Base-by-base conservation (phyloP, 2,113 vertebrate species). In the Hyla sarda region DNA sequence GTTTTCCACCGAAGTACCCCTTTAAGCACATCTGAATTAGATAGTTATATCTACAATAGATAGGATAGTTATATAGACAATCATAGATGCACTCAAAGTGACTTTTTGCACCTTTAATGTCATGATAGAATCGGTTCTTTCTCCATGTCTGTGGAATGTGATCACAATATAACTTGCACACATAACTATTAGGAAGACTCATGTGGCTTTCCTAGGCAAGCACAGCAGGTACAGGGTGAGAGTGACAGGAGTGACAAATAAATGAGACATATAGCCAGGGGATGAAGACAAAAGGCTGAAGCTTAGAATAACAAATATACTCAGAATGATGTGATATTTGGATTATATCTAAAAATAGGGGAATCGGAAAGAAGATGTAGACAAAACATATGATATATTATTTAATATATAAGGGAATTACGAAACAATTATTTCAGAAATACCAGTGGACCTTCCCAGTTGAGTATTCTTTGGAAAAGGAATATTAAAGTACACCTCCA, bases 181-280 rank as follows among this genome's bases (percentile, higher is more conserved):
- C 28, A n/a, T 80, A 80, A 80, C 56, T 80, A 47, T 80, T 80
- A 62, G 32, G 54, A 80, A 54, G 60, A 23, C 54, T 60, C 77
- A 62, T 23, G 77, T 34, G 62, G 77, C 5, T 80, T 62, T 80
- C n/a, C 52, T 1, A 47, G 23, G n/a, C 77, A 80, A 45, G n/a
- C 77, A 80, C 77, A 80, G 77, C 54, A 62, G 77, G 77, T 62
- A 62, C 32, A 62, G 25, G 32, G 58, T 28, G 77, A 60, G 56
- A 62, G 62, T 62, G 77, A 80, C 77, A 80, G 34, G 32, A 80
- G 54, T 80, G 77, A 80, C 77, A 80, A 80, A 80, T 80, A 62
- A 82, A 21, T 58, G n/a, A 82, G 80, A 65, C 41, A 21, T 65
- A 67, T 45, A 58, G 37, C 41, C 17, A 47, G 60, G 6, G 41